Evolutionary conservation across 1,140 invertebrate genomes (phyloP), one percentile per base, ranked within the genome.

Genomic region (Bombus huntii): DNA sequence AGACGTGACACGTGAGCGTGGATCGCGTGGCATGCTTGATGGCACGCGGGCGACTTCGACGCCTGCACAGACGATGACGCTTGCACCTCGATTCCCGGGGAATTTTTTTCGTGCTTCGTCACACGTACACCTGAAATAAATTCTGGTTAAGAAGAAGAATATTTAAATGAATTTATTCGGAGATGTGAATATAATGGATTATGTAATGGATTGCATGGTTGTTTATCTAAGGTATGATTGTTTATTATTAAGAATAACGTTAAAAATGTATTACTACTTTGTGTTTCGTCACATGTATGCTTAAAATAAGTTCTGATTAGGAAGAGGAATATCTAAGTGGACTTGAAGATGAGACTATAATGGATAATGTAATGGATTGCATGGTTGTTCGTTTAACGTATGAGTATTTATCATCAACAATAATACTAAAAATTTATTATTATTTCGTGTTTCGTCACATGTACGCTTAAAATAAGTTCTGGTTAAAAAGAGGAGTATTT

Each of bases 21-120:
- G 65, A 86, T 79, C 70, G 83, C 70, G 5, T 6, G 87, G 88
- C 57, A 89, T 53, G 87, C 65, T 28, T 37, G 22, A 65, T 80
- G 81, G 86, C 53, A 88, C 68, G 75, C 78, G 70, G 31, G 87
- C 34, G 83, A 89, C 87, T 82, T 89, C 83, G 18, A 89, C 47
- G 87, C 83, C 75, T 28, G 87, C 83, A 83, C 3, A 8, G 18
- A 37, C 39, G 37, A 25, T 39, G 47, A 79, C 53, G 82, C 28
- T 62, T 12, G 12, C 59, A 25, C 13, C 44, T 79, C n/a, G 65
- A 47, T 28, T 59, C 74, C 39, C 47, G 13, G 15, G 13, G n/a
- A 34, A 66, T 66, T 66, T 62, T 47, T 79, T 80, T 37, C 65
- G 1, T 37, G 34, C 25, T 47, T 53, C 62, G 39, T 76, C 77